phyloP scores from a whole-genome alignment of 2,888 invertebrate genomes.

The Eueremaeus valkanovi region DNA sequence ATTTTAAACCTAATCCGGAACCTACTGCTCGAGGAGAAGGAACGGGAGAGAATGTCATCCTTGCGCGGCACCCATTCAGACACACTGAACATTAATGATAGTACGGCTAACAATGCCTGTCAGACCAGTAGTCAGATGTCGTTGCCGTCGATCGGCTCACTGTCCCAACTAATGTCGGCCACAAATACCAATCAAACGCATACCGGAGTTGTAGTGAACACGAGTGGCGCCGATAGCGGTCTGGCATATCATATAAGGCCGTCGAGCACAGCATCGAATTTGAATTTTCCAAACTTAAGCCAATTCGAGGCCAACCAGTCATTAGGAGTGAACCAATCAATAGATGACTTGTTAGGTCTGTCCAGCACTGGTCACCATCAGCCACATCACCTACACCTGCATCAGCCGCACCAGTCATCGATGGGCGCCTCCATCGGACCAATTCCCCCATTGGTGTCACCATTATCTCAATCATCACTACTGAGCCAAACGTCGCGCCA shows the following conservation, averaged over 20 bases:
- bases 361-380: too few relatives aligned
- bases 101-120: too few relatives aligned
- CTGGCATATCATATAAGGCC: not conserved
- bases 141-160: slow-evolving; percentile 6
- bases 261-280: not conserved
- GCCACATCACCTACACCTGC: too few relatives aligned
- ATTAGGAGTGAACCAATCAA: not conserved
- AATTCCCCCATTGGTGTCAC: slow-evolving; percentile 4
- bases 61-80: not conserved
- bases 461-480: not conserved
- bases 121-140: not conserved
- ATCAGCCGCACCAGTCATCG: too few relatives aligned
- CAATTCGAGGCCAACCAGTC: not conserved
- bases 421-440: too few relatives aligned
- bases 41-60: slow-evolving; percentile 14
- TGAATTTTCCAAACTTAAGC: slow-evolving; percentile 7
- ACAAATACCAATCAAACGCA: not conserved
- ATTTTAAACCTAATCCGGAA: slow-evolving; percentile 36
- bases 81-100: not conserved
- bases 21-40: slow-evolving; percentile 18
- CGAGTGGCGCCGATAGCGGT: not conserved
- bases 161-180: slow-evolving; percentile 1
- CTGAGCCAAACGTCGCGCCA: not conserved
- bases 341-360: slow-evolving; percentile 12
- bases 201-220: not conserved